A percentile compares a stretch with the other conserved stretches of the same genome.
These are phyloP conservation scores for Tragelaphus buxtoni DNA, from an alignment of 2,113 vertebrate species.

Conservation along the genomic window DNA sequence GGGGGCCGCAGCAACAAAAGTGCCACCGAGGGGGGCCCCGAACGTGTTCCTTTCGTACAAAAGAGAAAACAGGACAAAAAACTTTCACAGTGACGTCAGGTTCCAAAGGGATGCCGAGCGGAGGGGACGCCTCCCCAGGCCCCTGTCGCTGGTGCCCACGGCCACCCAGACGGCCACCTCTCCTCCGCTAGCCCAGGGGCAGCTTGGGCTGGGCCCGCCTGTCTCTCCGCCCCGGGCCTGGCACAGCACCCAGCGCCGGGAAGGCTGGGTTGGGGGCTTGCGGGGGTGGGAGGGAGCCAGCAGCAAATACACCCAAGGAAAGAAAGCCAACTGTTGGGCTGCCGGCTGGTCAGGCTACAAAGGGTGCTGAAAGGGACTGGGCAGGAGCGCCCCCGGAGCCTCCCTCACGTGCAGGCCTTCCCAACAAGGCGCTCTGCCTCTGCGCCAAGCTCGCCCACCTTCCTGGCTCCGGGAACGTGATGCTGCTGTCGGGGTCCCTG, in stretches of 20 bases:
- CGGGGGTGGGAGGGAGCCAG: fast-evolving
- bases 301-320: neutral
- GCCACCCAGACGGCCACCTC: neutral
- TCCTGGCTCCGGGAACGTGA: no score
- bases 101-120: neutral
- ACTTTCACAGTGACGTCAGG: neutral
- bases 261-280: neutral
- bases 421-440: neutral
- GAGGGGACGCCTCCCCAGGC: neutral
- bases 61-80: neutral
- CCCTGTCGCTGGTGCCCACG: neutral
- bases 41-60: neutral
- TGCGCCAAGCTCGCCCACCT: neutral
- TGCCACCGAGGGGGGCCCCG: neutral
- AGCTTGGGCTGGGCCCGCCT: neutral
- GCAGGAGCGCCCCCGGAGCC: neutral
- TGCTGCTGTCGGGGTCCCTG: neutral
- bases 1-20: neutral
- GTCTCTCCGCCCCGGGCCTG: neutral
- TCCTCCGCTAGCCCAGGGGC: no score
- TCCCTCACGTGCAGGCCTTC: neutral
- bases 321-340: neutral
- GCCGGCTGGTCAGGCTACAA: fast-evolving
- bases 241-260: neutral
- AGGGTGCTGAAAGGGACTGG: neutral